These are phyloP conservation scores for Scylla paramamosain DNA, from an alignment of 1,140 invertebrate species.

Conservation along the genomic window DNA sequence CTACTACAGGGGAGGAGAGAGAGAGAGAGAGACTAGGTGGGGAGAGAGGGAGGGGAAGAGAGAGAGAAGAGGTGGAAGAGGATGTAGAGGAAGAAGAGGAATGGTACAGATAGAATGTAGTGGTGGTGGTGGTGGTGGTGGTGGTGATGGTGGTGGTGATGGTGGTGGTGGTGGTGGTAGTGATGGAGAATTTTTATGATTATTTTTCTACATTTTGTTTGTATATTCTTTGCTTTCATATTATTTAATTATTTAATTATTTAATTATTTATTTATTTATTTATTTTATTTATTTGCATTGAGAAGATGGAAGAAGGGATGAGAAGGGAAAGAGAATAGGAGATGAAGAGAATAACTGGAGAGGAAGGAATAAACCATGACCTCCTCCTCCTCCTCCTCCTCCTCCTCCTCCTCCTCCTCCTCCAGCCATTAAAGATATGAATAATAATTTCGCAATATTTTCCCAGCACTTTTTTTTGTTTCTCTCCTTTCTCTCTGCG, in stretches of 20 bases:
- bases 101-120: background rate
- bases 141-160: background rate
- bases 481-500: background rate
- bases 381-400: slow-evolving; percentile 29
- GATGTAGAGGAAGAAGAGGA: background rate
- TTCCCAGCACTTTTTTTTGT: background rate
- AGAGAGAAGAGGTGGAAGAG: background rate
- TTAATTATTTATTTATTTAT: too few relatives aligned
- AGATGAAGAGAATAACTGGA: background rate
- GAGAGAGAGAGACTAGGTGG: too few relatives aligned
- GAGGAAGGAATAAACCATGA: background rate
- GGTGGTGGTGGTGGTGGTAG: background rate
- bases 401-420: slow-evolving; percentile 40
- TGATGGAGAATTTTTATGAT: background rate
- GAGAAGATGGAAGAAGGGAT: background rate
- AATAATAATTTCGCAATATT: background rate
- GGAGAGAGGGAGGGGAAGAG: too few relatives aligned
- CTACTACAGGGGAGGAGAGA: too few relatives aligned
- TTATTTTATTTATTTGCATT: too few relatives aligned
- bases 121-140: slow-evolving; percentile 27
- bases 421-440: background rate
- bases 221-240: too few relatives aligned
- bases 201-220: too few relatives aligned
- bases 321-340: background rate
- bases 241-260: too few relatives aligned